Percentiles rank a stretch among this genome's conserved stretches.
phyloP scores from a whole-genome alignment of 2,888 invertebrate genomes.

The Brachypalpus laphriformis region DNA sequence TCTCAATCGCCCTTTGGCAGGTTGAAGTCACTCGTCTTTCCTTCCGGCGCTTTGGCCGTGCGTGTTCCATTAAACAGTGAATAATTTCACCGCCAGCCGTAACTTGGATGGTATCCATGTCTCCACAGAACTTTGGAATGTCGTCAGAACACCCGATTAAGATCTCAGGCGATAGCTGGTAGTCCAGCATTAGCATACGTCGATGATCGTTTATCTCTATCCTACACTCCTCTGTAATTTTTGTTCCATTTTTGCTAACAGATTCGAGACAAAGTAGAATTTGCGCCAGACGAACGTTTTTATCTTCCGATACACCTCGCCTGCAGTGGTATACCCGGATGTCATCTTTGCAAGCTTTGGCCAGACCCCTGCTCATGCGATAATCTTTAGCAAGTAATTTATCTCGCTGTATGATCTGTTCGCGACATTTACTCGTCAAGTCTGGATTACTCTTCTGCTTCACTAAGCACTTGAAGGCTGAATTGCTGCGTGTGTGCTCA shows the following conservation, averaged over 20 bases:
- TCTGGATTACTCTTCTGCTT: slow-evolving; percentile 89
- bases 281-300: slow-evolving; percentile 92
- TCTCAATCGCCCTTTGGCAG: slow-evolving; percentile 91
- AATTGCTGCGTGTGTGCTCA: slow-evolving; percentile 90
- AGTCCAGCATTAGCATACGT: slow-evolving; percentile 95
- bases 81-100: slow-evolving; percentile 91
- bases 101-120: slow-evolving; percentile 84
- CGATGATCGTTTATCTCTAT: slow-evolving; percentile 96
- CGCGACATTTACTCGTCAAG: slow-evolving; percentile 89
- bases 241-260: slow-evolving; percentile 87
- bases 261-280: slow-evolving; percentile 96
- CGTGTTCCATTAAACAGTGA: slow-evolving; percentile 97
- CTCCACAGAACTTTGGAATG: slow-evolving; percentile 89
- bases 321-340: slow-evolving; percentile 94
- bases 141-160: slow-evolving; percentile 93
- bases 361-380: slow-evolving; percentile 93
- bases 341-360: slow-evolving; percentile 94
- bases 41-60: slow-evolving; percentile 85
- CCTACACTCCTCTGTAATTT: slow-evolving; percentile 90
- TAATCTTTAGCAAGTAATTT: slow-evolving; percentile 95
- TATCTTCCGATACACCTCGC: slow-evolving; percentile 91
- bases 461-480: slow-evolving; percentile 94
- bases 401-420: slow-evolving; percentile 93
- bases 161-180: slow-evolving; percentile 95
- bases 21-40: slow-evolving; percentile 87